Percentiles rank a stretch among this genome's conserved stretches.
Evolutionary conservation across 2,113 vertebrate species (phyloP).

Genomic region (Hipposideros armiger): DNA sequence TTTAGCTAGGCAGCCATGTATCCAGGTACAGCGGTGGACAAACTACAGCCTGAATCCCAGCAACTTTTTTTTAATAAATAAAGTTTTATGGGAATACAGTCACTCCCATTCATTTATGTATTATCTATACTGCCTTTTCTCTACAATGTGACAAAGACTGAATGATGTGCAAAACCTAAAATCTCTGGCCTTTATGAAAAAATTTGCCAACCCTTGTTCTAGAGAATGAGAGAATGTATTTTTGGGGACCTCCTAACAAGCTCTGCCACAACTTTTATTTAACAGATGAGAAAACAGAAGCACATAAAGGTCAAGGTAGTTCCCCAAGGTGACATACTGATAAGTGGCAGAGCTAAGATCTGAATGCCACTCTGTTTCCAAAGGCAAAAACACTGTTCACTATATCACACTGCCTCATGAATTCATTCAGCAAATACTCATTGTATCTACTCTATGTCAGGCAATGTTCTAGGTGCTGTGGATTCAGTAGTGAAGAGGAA

Average conservation of each 20-base stretch:
- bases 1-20: background rate
- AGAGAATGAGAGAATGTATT: background rate
- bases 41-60: background rate
- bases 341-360: background rate
- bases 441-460: background rate
- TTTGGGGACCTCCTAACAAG: background rate
- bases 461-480: background rate
- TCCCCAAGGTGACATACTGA: background rate
- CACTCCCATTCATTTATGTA: background rate
- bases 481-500: background rate
- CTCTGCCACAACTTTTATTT: background rate
- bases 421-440: constrained; percentile 43
- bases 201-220: background rate
- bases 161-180: background rate
- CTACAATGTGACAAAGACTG: background rate
- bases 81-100: background rate
- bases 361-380: background rate
- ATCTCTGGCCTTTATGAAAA: background rate
- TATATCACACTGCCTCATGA: background rate
- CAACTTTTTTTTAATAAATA: background rate
- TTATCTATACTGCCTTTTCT: background rate
- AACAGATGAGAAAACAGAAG: background rate
- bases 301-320: background rate
- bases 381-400: background rate
- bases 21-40: background rate